A percentile compares a stretch with the other conserved stretches of the same genome.
phyloP scores from a whole-genome alignment of 2,888 invertebrate species.

The Pristionchus fissidentatus region DNA sequence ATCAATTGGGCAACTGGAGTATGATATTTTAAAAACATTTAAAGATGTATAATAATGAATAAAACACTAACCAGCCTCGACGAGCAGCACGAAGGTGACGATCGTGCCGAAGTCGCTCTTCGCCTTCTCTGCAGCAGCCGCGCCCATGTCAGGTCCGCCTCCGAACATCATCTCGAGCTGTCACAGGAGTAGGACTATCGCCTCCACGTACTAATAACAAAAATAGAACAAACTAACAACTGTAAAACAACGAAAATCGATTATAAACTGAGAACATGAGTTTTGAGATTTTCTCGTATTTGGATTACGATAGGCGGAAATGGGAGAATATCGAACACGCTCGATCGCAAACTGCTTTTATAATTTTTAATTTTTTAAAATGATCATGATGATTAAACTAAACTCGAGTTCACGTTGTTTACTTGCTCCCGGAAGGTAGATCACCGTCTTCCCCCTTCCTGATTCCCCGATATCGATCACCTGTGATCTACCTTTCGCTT shows the following conservation, averaged over 20 bases:
- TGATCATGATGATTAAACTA: too few species aligned
- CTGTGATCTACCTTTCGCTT: too few species aligned
- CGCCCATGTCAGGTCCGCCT: slow-evolving; percentile 49
- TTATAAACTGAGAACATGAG: not conserved
- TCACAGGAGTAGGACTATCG: not conserved
- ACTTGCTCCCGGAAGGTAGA: too few species aligned
- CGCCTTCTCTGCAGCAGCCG: slow-evolving; percentile 55
- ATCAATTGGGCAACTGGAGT: too few species aligned
- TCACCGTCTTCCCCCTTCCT: too few species aligned
- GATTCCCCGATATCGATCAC: too few species aligned
- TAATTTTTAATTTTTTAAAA: too few species aligned
- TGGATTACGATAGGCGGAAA: not conserved
- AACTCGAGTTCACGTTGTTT: too few species aligned
- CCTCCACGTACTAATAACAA: not conserved
- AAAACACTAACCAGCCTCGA: slow-evolving; percentile 55
- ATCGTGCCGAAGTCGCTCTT: slow-evolving; percentile 58
- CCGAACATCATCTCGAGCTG: slow-evolving; percentile 48
- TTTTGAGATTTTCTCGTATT: not conserved
- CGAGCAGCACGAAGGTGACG: slow-evolving; percentile 53
- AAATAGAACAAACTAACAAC: not conserved
- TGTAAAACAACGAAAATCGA: not conserved
- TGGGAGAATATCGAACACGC: not conserved
- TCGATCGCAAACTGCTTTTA: not conserved
- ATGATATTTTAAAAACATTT: too few species aligned
- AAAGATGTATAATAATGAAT: slow-evolving; percentile 12